Evolutionary conservation across 1,140 invertebrate species (phyloP).

Genomic region (Eriosoma lanigerum): DNA sequence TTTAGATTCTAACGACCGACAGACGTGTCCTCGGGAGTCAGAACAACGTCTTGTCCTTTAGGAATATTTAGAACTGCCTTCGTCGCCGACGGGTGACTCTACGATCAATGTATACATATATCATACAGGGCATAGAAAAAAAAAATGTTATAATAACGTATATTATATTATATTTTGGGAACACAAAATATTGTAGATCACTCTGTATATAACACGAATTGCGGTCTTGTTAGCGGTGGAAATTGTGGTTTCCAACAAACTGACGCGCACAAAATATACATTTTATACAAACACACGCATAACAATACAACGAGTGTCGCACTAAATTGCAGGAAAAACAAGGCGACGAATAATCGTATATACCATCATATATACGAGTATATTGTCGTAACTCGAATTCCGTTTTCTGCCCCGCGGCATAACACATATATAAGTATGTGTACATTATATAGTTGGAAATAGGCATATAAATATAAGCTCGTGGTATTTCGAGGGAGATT

Average conservation of each 20-base stretch:
- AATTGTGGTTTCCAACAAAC: slow-evolving; percentile 20
- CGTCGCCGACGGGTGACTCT: no score
- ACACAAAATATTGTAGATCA: no score
- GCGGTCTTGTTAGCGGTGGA: background rate
- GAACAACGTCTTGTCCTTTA: background rate
- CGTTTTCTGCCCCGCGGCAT: slow-evolving; percentile 21
- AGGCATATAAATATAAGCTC: background rate
- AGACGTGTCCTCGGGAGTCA: slow-evolving; percentile 12
- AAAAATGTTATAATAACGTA: no score
- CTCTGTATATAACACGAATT: slow-evolving; percentile 1
- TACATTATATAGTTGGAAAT: no score
- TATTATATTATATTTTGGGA: no score
- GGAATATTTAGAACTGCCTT: no score
- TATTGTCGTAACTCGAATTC: background rate
- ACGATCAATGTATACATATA: no score
- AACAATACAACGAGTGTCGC: background rate
- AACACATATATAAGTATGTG: background rate
- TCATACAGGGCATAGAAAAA: no score
- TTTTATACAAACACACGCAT: background rate
- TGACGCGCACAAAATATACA: background rate
- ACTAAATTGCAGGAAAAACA: slow-evolving; percentile 39
- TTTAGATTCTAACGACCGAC: slow-evolving; percentile 13
- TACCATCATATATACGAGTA: background rate
- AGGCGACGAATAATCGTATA: background rate
- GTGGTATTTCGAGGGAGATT: background rate